Conservation (phyloP, 2,113 vertebrate genomes). For the Misgurnus mizolepis region DNA sequence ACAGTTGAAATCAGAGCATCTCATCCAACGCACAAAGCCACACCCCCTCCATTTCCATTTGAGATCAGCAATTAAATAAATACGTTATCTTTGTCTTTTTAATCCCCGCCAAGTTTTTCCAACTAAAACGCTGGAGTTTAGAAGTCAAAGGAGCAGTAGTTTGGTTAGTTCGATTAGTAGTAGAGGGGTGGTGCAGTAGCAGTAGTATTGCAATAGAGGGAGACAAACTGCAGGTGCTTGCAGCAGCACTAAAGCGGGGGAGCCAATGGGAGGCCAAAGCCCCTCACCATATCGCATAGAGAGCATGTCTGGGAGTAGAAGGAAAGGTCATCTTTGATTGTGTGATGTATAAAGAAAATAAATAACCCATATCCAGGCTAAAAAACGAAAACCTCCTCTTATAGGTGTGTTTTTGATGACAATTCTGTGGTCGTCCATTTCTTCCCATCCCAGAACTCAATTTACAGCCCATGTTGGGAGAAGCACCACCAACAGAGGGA, state of each 20-base stretch:
- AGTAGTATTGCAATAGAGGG: conserved; percentile 71
- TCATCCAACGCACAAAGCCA: conserved; percentile 50
- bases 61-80: conserved; percentile 72
- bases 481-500: no score
- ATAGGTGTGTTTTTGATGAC: neutral
- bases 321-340: conserved; percentile 24
- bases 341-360: conserved; percentile 33
- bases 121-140: conserved; percentile 80
- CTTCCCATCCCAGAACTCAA: neutral
- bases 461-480: no score
- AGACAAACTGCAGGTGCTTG: conserved; percentile 56
- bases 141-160: conserved; percentile 71
- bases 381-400: neutral
- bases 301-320: conserved; percentile 44
- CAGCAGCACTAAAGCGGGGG: conserved; percentile 27
- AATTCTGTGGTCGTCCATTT: neutral
- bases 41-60: conserved; percentile 66
- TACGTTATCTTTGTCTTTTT: conserved; percentile 68
- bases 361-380: neutral
- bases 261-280: conserved; percentile 40
- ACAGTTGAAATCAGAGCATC: conserved; percentile 59
- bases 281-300: conserved; percentile 45
- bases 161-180: conserved; percentile 75
- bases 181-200: conserved; percentile 73
- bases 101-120: conserved; percentile 60